phyloP scores from a whole-genome alignment of 1,140 invertebrate genomes.

The Thrips palmi region DNA sequence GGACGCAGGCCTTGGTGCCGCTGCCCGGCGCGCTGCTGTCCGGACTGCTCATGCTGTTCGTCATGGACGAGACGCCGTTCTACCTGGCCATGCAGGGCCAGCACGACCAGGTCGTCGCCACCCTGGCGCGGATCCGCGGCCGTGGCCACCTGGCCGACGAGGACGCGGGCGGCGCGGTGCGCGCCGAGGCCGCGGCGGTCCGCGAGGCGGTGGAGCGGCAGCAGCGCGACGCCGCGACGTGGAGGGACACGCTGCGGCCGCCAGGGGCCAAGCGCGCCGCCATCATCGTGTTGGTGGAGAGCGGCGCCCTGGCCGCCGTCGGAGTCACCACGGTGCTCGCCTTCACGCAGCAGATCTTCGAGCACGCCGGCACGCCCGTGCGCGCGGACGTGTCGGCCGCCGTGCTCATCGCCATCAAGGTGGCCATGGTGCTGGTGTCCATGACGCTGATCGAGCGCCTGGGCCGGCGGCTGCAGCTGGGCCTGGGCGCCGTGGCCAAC shows the following conservation, averaged over 20 bases:
- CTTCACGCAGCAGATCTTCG: constrained; percentile 15
- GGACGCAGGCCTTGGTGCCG: constrained; percentile 39
- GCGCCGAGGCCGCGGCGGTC: constrained; percentile 5
- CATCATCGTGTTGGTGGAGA: constrained; percentile 14
- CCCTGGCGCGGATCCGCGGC: constrained; percentile 43
- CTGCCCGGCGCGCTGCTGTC: constrained; percentile 33
- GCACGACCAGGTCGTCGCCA: constrained; percentile 35
- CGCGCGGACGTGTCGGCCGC: constrained; percentile 12
- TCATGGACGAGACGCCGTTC: constrained; percentile 68
- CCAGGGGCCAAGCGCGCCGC: constrained; percentile 13
- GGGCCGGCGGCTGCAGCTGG: constrained; percentile 31
- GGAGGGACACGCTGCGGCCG: constrained; percentile 12
- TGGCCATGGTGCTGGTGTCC: constrained; percentile 19
- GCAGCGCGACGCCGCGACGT: constrained; percentile 13
- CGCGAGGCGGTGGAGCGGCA: constrained; percentile 12
- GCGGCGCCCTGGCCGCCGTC: constrained; percentile 14
- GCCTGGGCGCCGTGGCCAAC: constrained; percentile 26
- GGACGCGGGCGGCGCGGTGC: constrained; percentile 3
- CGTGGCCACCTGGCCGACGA: too few species aligned
- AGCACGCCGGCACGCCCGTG: too few species aligned
- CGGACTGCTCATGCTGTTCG: constrained; percentile 44
- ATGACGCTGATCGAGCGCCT: constrained; percentile 25
- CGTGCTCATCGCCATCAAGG: constrained; percentile 9
- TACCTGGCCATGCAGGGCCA: constrained; percentile 39
- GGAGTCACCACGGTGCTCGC: constrained; percentile 16